These are phyloP conservation scores for Melinaea menophilus DNA, from an alignment of 2,888 invertebrate species.

Conservation along the genomic window DNA sequence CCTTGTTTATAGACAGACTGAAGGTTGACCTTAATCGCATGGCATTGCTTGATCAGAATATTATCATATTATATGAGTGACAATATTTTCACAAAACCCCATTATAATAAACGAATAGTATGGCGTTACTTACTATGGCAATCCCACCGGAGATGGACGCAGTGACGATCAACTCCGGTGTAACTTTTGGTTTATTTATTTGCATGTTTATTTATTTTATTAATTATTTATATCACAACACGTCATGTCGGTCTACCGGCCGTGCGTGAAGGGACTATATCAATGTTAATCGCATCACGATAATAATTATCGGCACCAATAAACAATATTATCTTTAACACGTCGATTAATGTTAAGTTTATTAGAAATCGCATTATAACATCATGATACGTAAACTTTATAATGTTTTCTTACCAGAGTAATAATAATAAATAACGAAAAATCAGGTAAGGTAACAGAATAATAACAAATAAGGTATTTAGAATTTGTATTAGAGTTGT, in stretches of 20 bases:
- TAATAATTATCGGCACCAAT: conserved; percentile 68
- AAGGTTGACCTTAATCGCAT: too few relatives aligned
- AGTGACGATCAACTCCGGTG: conserved; percentile 42
- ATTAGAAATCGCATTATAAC: neutral
- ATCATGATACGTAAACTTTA: neutral
- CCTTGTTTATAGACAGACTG: too few relatives aligned
- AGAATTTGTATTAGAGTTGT: too few relatives aligned
- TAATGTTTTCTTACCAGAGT: neutral
- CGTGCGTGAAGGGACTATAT: conserved; percentile 49
- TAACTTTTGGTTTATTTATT: conserved; percentile 33
- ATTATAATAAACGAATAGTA: too few relatives aligned
- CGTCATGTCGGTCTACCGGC: conserved; percentile 47
- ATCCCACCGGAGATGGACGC: conserved; percentile 45
- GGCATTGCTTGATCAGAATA: too few relatives aligned
- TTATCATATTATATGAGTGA: too few relatives aligned
- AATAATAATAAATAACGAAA: neutral
- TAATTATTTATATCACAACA: conserved; percentile 35
- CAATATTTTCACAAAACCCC: too few relatives aligned
- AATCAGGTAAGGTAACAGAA: too few relatives aligned
- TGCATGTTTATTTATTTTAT: conserved; percentile 37
- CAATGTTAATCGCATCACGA: conserved; percentile 57
- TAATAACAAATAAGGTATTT: too few relatives aligned
- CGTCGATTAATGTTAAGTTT: conserved; percentile 29
- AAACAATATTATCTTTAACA: conserved; percentile 41
- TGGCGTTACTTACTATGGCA: conserved; percentile 50